Base-by-base conservation (phyloP, 1,140 invertebrate genomes). In the Drosophila carrolli region DNA sequence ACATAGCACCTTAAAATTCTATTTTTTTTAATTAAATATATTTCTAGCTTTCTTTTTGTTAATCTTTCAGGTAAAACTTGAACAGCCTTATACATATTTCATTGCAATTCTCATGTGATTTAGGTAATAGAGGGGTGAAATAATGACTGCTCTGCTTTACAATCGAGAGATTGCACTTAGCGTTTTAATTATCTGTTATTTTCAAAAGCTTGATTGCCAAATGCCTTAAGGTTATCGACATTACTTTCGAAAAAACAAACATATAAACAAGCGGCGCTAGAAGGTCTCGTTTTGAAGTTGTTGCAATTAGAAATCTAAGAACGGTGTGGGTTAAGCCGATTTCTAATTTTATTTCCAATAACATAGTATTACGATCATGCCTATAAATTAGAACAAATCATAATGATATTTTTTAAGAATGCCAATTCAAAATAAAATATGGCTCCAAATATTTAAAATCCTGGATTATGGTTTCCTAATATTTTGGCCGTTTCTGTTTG, bases 221-320 rank as follows among this genome's bases (percentile, higher is more conserved):
- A 72, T 54, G 76, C 38, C 75, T 78, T 78, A 78, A 78, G 76
- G 76, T 78, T 78, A 78, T 78, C 76, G 75, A 73, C 66, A 54
- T 78, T 73, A 55, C 75, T 78, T 78, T 78, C 67, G 47, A 63
- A 78, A 71, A 63, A 59, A 27, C 51, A 27, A 57, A 77, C 48
- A 58, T 47, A 77, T 41, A 58, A 76, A 54, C 53, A 66, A 50
- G 48, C 37, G 27, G 13, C 4, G 35, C 19, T n/a, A 14, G 53
- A 59, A 73, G 76, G 75, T 78, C 54, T 58, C 38, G 43, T 11
- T 54, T 41, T 19, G 10, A 71, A 58, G 35, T 29, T 57, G 13
- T 27, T 71, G 43, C 53, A 71, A 58, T 70, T 71, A 23, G 44
- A 65, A 50, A 35, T 16, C n/a, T 29, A 14, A 35, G 11, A 57